Evolutionary conservation across 2,888 invertebrate species (phyloP), one percentile per base, ranked within the genome.

Genomic region (Nemotelus pantherinus): DNA sequence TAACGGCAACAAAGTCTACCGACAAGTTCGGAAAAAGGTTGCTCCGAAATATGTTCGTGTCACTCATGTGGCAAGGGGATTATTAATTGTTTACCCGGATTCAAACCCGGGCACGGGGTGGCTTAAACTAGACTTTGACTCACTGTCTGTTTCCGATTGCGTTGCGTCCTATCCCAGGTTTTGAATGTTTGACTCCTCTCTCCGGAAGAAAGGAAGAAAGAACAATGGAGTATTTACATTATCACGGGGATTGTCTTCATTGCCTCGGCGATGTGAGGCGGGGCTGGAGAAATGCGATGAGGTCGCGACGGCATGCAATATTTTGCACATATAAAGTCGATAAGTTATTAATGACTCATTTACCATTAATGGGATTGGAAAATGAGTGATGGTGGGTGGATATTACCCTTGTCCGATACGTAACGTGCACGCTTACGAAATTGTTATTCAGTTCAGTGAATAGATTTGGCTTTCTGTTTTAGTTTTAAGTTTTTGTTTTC

Each of bases 281-380:
- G 7, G 53, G 53, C 53, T 53, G 53, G 7, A 53, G 53, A 53
- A 10, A 10, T 6, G 39, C 45, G 70, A 45, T 39, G 45, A 72
- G 58, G 60, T 60, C 45, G 60, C 41, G 58, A 45, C 47, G 45
- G 45, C 57, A 57, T 72, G 72, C 72, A 45, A 72, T 58, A 44
- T 72, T 58, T 47, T 25, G n/a, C 65, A 45, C n/a, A 65, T 47
- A 47, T 57, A 9, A 47, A 2, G 45, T 47, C 58, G 47, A 72
- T 72, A 72, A 75, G 63, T 65, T 75, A 77, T 77, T 77, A 77
- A 71, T 79, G 79, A 79, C 77, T 79, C 79, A 79, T 77, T 75
- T 63, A 64, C 60, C 53, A 72, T 74, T 75, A 64, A 75, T 48
- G 43, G 64, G 43, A 43, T n/a, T 25, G 25, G 25, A 25, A 25